Evolutionary conservation across 2,113 vertebrate genomes (phyloP).

Genomic region (Cinclus mexicanus): DNA sequence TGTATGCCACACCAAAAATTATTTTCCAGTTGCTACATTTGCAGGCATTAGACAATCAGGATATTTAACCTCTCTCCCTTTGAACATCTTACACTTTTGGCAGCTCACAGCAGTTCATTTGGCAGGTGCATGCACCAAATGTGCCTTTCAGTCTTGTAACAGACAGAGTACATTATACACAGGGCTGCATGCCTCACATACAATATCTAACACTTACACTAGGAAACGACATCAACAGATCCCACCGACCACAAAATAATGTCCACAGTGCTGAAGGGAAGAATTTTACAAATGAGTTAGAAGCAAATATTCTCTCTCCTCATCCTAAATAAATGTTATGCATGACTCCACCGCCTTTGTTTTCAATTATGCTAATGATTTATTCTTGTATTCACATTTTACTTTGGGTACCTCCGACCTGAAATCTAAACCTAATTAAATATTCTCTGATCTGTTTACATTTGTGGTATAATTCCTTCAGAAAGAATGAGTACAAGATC

Average conservation of each 20-base stretch:
- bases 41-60: background rate
- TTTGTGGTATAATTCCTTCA: background rate
- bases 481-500: background rate
- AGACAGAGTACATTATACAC: constrained; percentile 60
- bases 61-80: constrained; percentile 48
- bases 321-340: background rate
- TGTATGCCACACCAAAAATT: background rate
- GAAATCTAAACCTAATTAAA: background rate
- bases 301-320: background rate
- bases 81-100: constrained; percentile 51
- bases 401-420: background rate
- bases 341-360: background rate
- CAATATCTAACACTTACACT: constrained; percentile 27
- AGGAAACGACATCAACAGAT: constrained; percentile 13
- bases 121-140: constrained; percentile 54
- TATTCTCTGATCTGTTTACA: background rate
- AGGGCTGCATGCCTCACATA: constrained; percentile 49
- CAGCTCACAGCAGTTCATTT: constrained; percentile 54
- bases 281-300: background rate
- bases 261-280: background rate
- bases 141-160: constrained; percentile 55
- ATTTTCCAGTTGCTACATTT: constrained; percentile 20
- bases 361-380: background rate
- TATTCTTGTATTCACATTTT: background rate
- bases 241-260: background rate